A percentile compares a stretch with the other conserved stretches of the same genome.
Evolutionary conservation across 2,888 invertebrate genomes (phyloP).

Genomic region (Geotrupes spiniger): DNA sequence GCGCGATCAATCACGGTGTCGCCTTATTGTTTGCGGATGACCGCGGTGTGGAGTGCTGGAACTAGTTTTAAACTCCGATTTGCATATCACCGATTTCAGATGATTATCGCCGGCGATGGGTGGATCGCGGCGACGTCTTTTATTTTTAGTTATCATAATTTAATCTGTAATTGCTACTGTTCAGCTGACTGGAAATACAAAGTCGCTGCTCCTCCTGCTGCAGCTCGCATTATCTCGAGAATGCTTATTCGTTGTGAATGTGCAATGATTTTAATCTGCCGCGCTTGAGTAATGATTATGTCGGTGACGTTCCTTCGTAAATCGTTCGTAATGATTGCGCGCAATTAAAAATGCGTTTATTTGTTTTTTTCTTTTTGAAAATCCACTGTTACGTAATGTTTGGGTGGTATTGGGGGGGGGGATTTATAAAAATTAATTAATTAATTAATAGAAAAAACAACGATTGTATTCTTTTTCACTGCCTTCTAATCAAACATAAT

Average conservation of each 20-base stretch:
- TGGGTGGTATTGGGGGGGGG: too few species aligned
- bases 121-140: conserved; percentile 5
- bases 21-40: conserved; percentile 15
- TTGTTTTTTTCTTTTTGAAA: too few species aligned
- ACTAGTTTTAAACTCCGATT: conserved; percentile 10
- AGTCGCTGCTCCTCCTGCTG: conserved; percentile 2
- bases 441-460: too few species aligned
- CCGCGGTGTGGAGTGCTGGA: conserved; percentile 7
- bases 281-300: conserved; percentile 2
- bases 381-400: too few species aligned
- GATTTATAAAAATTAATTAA: too few species aligned
- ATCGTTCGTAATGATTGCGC: not conserved
- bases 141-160: conserved; percentile 15
- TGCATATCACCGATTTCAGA: conserved; percentile 11
- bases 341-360: conserved; percentile 3
- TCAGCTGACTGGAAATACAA: conserved; percentile 12
- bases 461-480: too few species aligned
- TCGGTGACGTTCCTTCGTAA: conserved; percentile 3
- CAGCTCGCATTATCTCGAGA: not conserved
- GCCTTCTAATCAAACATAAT: too few species aligned
- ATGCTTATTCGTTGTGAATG: conserved; percentile 4
- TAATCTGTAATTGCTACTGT: conserved; percentile 18
- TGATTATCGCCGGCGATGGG: conserved; percentile 8
- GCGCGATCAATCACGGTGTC: not conserved
- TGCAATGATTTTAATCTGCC: conserved; percentile 5